Evolutionary conservation across 2,888 invertebrate species (phyloP).

Genomic region (Hirudinaria manillensis): DNA sequence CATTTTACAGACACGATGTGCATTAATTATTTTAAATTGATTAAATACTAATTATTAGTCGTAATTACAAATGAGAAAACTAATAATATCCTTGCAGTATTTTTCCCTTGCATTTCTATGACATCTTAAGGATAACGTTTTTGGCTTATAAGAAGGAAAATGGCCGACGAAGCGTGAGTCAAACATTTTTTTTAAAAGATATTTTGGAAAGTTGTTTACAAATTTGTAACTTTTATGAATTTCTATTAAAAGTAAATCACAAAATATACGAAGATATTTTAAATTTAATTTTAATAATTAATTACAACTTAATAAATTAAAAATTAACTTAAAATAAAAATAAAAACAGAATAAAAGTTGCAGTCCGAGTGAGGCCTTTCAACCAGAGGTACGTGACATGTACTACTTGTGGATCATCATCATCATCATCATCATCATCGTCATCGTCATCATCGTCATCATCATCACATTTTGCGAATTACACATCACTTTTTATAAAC

Average conservation of each 20-base stretch:
- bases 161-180: constrained; percentile 4
- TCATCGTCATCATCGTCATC: neutral
- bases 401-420: constrained; percentile 20
- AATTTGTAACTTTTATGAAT: neutral
- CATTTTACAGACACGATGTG: no score
- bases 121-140: no score
- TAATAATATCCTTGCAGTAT: no score
- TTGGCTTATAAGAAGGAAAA: neutral
- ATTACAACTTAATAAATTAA: neutral
- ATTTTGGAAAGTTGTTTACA: no score
- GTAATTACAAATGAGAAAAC: no score
- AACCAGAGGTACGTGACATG: constrained; percentile 47
- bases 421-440: constrained; percentile 12
- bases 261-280: no score
- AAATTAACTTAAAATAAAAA: neutral
- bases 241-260: neutral
- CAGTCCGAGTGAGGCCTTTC: constrained; percentile 53
- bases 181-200: neutral
- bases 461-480: neutral
- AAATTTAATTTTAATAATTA: neutral
- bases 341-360: constrained; percentile 48
- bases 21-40: no score
- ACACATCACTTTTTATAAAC: neutral
- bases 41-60: no score
- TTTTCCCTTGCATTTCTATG: no score